Conservation (phyloP, 2,113 vertebrate genomes). For the Larimichthys crocea region DNA sequence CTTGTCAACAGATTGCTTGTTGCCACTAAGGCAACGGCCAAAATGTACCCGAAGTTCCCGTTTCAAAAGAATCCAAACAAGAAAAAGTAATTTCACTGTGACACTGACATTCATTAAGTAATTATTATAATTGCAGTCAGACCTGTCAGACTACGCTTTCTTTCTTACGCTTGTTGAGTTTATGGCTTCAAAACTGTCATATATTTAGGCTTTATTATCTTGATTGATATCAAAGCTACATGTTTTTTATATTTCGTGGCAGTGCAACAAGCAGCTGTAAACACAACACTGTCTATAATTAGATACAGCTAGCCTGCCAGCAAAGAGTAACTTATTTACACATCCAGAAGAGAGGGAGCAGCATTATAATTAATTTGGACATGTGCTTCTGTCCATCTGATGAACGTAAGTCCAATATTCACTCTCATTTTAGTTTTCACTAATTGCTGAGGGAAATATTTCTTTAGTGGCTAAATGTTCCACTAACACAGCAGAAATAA, state of each 20-base stretch:
- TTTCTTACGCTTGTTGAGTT: background rate
- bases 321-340: no score
- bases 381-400: background rate
- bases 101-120: background rate
- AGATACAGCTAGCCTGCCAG: background rate
- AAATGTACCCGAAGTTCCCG: background rate
- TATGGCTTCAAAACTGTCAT: background rate
- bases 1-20: constrained; percentile 43
- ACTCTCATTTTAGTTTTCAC: no score
- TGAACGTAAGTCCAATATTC: background rate
- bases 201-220: background rate
- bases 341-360: no score
- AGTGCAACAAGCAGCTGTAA: background rate
- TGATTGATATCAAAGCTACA: background rate
- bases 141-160: background rate
- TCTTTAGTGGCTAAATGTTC: background rate
- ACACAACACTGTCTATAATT: background rate
- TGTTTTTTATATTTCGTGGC: background rate
- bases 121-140: background rate
- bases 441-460: no score
- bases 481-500: background rate
- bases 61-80: background rate
- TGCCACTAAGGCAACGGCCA: background rate
- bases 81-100: background rate
- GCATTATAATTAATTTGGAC: no score